Percentiles rank a stretch among this genome's conserved stretches.
Evolutionary conservation across 2,888 invertebrate genomes (phyloP).

Genomic region (Omphaloscelis lunosa): DNA sequence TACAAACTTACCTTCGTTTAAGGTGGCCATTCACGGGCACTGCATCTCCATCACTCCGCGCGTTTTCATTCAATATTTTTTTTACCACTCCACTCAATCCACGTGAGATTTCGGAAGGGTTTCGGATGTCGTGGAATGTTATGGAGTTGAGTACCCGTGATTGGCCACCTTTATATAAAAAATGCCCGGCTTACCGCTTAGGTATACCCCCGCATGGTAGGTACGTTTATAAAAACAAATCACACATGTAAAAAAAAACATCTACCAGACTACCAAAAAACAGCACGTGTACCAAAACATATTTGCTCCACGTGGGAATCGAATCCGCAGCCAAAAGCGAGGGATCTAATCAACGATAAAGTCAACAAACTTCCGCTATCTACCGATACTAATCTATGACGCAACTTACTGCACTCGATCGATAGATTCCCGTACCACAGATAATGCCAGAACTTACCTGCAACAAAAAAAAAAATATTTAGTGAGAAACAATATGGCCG

Average conservation of each 20-base stretch:
- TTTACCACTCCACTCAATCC: too few relatives aligned
- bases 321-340: slow-evolving; percentile 2
- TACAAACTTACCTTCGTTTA: background rate
- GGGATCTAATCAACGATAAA: background rate
- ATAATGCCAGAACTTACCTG: slow-evolving; percentile 70
- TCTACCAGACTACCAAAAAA: background rate
- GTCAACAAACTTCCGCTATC: slow-evolving; percentile 19
- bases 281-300: background rate
- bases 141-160: too few relatives aligned
- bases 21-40: too few relatives aligned
- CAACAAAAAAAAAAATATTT: slow-evolving; percentile 64
- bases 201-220: background rate
- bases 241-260: background rate
- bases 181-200: too few relatives aligned
- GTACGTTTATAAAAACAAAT: background rate
- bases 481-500: slow-evolving; percentile 64
- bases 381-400: slow-evolving; percentile 25
- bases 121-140: too few relatives aligned
- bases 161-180: background rate
- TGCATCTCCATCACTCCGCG: too few relatives aligned
- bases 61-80: too few relatives aligned
- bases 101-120: too few relatives aligned
- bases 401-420: slow-evolving; percentile 44
- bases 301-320: background rate
- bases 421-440: slow-evolving; percentile 25